A percentile compares a stretch with the other conserved stretches of the same genome.
Evolutionary conservation across 2,113 vertebrate genomes (phyloP).

Genomic region (Actinemys pallida): DNA sequence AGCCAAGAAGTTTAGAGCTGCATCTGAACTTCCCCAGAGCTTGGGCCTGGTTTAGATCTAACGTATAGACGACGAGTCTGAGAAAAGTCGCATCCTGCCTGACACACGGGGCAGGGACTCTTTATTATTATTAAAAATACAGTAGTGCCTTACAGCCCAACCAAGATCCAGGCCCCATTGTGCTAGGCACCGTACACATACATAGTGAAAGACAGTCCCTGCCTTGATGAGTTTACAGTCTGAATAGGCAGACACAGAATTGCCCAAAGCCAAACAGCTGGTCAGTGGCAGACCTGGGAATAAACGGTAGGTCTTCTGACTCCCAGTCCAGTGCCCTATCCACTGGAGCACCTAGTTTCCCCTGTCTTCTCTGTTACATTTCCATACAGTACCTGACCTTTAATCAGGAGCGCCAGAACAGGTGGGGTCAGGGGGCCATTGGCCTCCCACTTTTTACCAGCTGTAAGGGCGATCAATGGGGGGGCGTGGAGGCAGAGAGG

Average conservation of each 20-base stretch:
- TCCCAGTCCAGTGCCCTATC: not conserved
- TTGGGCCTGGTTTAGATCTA: not conserved
- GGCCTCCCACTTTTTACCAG: too few relatives aligned
- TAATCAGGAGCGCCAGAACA: not conserved
- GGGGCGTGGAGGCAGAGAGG: too few relatives aligned
- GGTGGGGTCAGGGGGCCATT: too few relatives aligned
- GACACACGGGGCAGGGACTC: not conserved
- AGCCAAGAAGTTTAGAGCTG: not conserved
- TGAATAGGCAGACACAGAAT: not conserved
- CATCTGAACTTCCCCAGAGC: not conserved
- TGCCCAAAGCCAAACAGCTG: not conserved
- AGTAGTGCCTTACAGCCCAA: not conserved
- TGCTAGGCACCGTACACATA: not conserved
- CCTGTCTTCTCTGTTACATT: too few relatives aligned
- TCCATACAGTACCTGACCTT: not conserved
- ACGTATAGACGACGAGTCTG: not conserved
- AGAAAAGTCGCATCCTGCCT: not conserved
- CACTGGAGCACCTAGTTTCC: not conserved
- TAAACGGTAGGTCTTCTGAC: not conserved
- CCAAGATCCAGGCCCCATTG: not conserved
- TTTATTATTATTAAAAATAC: not conserved
- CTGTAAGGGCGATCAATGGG: fast-evolving
- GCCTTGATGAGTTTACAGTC: not conserved
- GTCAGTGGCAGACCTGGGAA: not conserved
- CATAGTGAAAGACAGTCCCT: not conserved